Percentiles rank a stretch among this genome's conserved stretches.
Conservation (phyloP, 2,888 invertebrate genomes). For the Limnephilus lunatus region DNA sequence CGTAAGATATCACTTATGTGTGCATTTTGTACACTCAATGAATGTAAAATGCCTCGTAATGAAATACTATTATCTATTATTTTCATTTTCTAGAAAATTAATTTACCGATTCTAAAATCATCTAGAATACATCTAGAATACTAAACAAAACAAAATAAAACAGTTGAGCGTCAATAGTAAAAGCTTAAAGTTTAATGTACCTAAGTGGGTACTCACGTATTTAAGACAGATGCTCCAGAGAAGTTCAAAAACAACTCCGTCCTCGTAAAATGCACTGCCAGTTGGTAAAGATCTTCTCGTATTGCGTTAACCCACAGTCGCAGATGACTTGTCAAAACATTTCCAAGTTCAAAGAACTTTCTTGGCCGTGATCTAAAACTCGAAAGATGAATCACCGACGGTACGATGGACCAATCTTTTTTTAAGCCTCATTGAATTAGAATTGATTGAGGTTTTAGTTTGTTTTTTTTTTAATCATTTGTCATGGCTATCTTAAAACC, state of each 20-base stretch:
- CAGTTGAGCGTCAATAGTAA: background rate
- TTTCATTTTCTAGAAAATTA: background rate
- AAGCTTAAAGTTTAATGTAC: background rate
- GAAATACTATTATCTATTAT: background rate
- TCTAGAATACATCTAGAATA: background rate
- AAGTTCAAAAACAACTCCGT: background rate
- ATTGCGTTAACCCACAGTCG: slow-evolving; percentile 6
- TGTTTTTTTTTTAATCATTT: background rate
- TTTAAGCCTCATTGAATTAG: slow-evolving; percentile 10
- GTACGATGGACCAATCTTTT: background rate
- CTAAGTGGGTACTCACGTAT: background rate
- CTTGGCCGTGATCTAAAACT: background rate
- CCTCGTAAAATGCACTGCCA: background rate
- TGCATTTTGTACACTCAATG: too few species aligned
- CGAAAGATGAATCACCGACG: slow-evolving; percentile 23
- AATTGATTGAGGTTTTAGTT: slow-evolving; percentile 2
- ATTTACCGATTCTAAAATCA: background rate
- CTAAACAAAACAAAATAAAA: background rate
- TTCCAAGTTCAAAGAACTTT: slow-evolving; percentile 31
- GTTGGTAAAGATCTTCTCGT: background rate
- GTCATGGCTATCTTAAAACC: slow-evolving; percentile 12
- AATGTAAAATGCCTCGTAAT: background rate
- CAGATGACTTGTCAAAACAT: slow-evolving; percentile 44
- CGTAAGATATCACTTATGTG: background rate
- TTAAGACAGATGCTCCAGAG: background rate